Base-by-base conservation (phyloP, 2,888 invertebrate species). In the Zygaena filipendulae region DNA sequence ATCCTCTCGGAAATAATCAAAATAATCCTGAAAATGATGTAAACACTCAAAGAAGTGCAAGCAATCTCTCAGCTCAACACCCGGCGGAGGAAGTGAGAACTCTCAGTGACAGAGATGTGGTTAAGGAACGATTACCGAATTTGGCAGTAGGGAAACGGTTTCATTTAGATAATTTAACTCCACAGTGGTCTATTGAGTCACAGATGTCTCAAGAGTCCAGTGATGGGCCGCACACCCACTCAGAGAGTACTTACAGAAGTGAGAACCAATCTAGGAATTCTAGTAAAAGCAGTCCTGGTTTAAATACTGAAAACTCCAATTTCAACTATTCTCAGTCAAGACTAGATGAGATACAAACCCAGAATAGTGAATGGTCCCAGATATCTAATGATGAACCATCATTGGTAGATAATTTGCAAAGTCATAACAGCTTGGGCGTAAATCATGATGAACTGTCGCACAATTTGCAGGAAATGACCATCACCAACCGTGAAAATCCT, bases 161-260 rank as follows among this genome's bases (percentile, higher is more conserved):
- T 32, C 64, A 75, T 42, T 49, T 71, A 46, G 67, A 72, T 22
- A 69, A 68, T 50, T 49, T 72, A 41, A 69, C 85, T 11, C 84
- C 85, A 2, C 85, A 86, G 43, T 86, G 85, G 86, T 86, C 86
- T 3, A 83, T 83, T 29, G 86, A 86, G 50, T 85, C 85, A 18
- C 85, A 86, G 52, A 80, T 84, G 61, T 85, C 85, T 6, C 84
- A 85, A 50, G 85, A 85, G 43, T 86, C 85, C 2, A 85, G 85
- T 36, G 86, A 86, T 44, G 83, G 84, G 16, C 68, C 82, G 11
- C 66, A 82, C 20, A 84, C 83, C 25, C 83, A 83, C 7, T 84
- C 84, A 6, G 85, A 85, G 47, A 83, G 83, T 30, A 84, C 84
- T 23, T 83, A 83, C 39, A 60, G 75, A 49, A 84, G 84, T 64